These are phyloP conservation scores for Piscicola geometra DNA, from an alignment of 2,888 invertebrate species.

Conservation along the genomic window DNA sequence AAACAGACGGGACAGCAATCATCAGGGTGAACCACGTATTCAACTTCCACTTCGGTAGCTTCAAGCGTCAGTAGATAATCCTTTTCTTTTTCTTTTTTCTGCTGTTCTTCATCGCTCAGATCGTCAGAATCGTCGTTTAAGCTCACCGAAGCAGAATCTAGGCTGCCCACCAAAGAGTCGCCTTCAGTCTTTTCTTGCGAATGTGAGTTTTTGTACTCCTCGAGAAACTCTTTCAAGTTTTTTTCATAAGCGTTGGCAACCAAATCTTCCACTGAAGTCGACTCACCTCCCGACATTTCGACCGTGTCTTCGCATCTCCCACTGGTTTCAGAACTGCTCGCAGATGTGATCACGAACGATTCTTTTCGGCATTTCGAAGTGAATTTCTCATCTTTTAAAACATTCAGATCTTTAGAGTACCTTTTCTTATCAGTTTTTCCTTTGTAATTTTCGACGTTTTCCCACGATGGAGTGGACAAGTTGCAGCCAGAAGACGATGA, in stretches of 20 bases:
- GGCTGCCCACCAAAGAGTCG: neutral
- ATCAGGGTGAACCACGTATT: constrained; percentile 73
- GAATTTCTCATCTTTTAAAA: too few relatives aligned
- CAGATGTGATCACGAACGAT: neutral
- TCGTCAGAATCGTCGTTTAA: constrained; percentile 13
- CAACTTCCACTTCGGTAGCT: constrained; percentile 73
- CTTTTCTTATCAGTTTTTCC: neutral
- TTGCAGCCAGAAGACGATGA: constrained; percentile 31
- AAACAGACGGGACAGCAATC: constrained; percentile 66
- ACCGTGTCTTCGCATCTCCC: neutral
- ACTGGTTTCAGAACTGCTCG: neutral
- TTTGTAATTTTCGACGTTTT: neutral
- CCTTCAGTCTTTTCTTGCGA: neutral
- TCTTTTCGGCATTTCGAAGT: neutral
- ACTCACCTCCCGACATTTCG: neutral
- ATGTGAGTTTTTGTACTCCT: neutral
- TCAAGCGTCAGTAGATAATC: constrained; percentile 53
- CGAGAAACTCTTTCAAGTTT: neutral
- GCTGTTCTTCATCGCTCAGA: neutral
- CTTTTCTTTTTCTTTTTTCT: constrained; percentile 1
- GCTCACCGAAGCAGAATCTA: neutral
- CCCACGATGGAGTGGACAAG: constrained; percentile 16
- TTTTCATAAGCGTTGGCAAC: neutral
- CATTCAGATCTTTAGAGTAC: too few relatives aligned
- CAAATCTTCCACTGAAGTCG: neutral